These are phyloP conservation scores for Proales similis DNA, from an alignment of 1,140 invertebrate genomes.

Conservation along the genomic window DNA sequence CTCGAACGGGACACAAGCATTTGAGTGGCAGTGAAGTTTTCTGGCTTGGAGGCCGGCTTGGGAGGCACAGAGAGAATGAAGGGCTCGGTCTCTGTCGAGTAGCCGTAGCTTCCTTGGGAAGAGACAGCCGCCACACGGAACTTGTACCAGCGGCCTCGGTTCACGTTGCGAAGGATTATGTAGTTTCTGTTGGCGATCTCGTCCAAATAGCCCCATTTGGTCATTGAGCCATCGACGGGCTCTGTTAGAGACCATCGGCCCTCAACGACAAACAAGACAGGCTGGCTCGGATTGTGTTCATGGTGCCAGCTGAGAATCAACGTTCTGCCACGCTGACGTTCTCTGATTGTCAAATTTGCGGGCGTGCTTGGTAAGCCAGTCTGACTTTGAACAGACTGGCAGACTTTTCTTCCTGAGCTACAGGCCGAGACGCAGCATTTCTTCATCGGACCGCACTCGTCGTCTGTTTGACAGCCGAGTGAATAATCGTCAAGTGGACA, in stretches of 20 bases:
- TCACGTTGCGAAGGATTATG: slow-evolving; percentile 18
- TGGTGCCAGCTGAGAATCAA: slow-evolving; percentile 21
- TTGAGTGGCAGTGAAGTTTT: slow-evolving; percentile 33
- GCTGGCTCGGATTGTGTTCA: slow-evolving; percentile 3
- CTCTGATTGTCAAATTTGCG: slow-evolving; percentile 13
- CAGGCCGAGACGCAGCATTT: too few species aligned
- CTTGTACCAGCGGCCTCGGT: slow-evolving; percentile 29
- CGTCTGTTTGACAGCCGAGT: too few species aligned
- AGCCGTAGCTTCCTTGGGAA: slow-evolving; percentile 11
- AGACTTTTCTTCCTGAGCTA: too few species aligned
- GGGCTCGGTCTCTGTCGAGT: slow-evolving; percentile 3
- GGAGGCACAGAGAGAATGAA: slow-evolving; percentile 23
- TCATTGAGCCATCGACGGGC: slow-evolving; percentile 8
- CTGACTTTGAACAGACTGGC: too few species aligned
- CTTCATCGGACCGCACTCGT: too few species aligned
- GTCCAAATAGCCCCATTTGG: slow-evolving; percentile 36
- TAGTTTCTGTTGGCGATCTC: slow-evolving; percentile 12
- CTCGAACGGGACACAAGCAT: not conserved
- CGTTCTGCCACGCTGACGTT: slow-evolving; percentile 20
- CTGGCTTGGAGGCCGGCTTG: slow-evolving; percentile 10
- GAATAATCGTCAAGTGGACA: too few species aligned
- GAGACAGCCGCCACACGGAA: slow-evolving; percentile 24
- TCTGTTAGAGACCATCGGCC: slow-evolving; percentile 12
- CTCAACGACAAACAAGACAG: slow-evolving; percentile 27
- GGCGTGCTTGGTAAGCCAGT: slow-evolving; percentile 7